Conservation (phyloP, 2,797 vertebrate genomes). For the Potorous gilbertii region DNA sequence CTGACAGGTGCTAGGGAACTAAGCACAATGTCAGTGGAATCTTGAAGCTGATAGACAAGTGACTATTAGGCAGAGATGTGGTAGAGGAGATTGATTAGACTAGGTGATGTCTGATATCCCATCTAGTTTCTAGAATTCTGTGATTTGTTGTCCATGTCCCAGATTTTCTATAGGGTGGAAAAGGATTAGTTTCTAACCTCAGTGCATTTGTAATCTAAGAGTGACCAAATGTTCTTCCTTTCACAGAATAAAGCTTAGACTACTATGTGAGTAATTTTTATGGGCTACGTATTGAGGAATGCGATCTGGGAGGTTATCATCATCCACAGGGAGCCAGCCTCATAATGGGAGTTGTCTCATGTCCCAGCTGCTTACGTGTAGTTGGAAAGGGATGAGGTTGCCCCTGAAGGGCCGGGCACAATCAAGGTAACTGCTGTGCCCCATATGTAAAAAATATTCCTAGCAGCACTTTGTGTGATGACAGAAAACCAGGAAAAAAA, state of each 20-base stretch:
- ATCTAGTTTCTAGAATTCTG: background rate
- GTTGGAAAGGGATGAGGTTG: background rate
- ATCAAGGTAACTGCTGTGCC: background rate
- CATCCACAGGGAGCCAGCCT: background rate
- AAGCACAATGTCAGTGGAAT: background rate
- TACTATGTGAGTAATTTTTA: background rate
- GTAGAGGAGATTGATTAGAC: background rate
- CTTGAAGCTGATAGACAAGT: background rate
- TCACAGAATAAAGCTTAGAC: background rate
- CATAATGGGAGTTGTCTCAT: background rate
- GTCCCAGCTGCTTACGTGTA: background rate
- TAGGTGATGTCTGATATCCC: background rate
- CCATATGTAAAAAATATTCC: background rate
- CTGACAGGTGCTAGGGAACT: background rate
- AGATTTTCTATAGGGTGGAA: background rate
- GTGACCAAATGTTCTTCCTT: background rate
- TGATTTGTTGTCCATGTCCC: background rate
- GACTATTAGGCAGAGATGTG: background rate
- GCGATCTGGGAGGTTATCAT: background rate
- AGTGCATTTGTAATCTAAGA: background rate
- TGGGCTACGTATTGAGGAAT: background rate
- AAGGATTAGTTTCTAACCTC: background rate
- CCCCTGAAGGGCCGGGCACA: background rate
- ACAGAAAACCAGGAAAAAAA: background rate
- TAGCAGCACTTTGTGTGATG: background rate